Evolutionary conservation across 2,113 vertebrate species (phyloP).

Genomic region (Oceanites oceanicus): DNA sequence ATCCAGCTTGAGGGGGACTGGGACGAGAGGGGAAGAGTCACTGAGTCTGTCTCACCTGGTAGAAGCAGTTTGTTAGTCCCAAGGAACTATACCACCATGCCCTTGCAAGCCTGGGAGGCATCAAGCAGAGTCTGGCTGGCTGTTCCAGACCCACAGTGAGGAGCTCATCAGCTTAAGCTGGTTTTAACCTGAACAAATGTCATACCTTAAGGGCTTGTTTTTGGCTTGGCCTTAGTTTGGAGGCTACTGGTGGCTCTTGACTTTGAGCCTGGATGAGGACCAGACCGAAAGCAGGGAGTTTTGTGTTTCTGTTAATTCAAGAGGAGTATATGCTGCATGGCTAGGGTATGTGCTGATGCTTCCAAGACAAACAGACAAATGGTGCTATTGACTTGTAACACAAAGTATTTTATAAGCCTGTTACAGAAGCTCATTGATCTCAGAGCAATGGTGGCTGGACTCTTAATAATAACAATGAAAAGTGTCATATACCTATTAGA

Average conservation of each 20-base stretch:
- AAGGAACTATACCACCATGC: neutral
- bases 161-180: neutral
- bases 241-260: neutral
- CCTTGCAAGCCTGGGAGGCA: neutral
- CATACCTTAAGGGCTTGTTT: neutral
- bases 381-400: slow-evolving; percentile 48
- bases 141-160: neutral
- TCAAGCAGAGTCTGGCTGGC: neutral
- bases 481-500: neutral
- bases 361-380: neutral
- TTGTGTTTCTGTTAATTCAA: neutral
- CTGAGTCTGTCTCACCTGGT: neutral
- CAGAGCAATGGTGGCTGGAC: neutral
- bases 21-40: neutral
- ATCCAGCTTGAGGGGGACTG: neutral
- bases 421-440: neutral
- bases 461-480: neutral
- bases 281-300: neutral
- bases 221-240: neutral
- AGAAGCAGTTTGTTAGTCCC: neutral
- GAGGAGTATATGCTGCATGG: neutral
- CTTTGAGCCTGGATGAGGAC: neutral
- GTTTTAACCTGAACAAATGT: neutral
- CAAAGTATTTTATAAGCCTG: neutral
- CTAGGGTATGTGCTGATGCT: neutral